Base-by-base conservation (phyloP, 2,888 invertebrate species). In the Beris morrisii region DNA sequence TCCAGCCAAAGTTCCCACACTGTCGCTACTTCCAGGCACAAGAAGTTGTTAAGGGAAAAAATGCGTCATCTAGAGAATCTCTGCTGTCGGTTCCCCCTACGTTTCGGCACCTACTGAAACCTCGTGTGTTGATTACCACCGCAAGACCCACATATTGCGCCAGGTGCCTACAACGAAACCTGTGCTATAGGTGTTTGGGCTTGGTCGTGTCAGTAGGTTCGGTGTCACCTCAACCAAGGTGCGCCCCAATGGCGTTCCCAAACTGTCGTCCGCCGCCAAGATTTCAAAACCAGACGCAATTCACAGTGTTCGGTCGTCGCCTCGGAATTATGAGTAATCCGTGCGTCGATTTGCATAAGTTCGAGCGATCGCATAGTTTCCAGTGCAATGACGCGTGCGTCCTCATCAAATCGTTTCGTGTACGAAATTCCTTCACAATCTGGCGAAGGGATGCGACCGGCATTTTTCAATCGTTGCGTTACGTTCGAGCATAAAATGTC, bases 301-400 rank as follows among this genome's bases (percentile, higher is more conserved):
- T 43, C 15, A 13, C 15, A 5, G 48, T 6, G 12, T 13, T 15
- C 13, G 22, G 1, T 15, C 12, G 5, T 46, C 12, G 46, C 1
- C n/a, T 52, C 52, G 11, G 22, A 52, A 28, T 11, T 22, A 28
- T 59, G 59, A 50, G 31, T 59, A 59, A 59, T 59, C 50, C n/a
- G 11, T 13, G n/a, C 31, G 5, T 58, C 46, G 59, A 48, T 59
- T 59, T 59, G 59, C 59, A 59, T 59, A 59, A 46, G 45, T 58
- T 45, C 57, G 45, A 44, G 57, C 57, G 13, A 46, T 30, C 28
- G 13, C 59, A 59, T 59, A 59, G 48, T 48, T 31, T 28, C 22
- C 44, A 59, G 59, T 59, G 48, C 59, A 59, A 59, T 59, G 59
- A 59, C 59, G 59, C 59, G 59, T 12, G 30, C 15, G 31, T 38